A percentile compares a stretch with the other conserved stretches of the same genome.
These are phyloP conservation scores for Antheraea yamamai DNA, from an alignment of 2,888 invertebrate genomes.

Conservation along the genomic window DNA sequence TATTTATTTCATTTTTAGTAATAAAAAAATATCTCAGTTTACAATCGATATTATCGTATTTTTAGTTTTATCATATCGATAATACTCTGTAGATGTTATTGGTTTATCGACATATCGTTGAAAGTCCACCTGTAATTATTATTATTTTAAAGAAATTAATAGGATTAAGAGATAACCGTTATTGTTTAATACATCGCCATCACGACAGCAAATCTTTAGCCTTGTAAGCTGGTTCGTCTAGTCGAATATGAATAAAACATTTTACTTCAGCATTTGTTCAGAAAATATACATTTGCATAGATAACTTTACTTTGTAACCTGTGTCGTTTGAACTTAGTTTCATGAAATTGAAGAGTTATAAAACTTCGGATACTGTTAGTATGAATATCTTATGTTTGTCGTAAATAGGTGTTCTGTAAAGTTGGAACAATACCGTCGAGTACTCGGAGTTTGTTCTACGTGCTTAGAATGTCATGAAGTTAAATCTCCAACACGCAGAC, in stretches of 20 bases:
- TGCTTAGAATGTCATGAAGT: constrained; percentile 35
- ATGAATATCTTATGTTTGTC: constrained; percentile 26
- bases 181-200: not conserved
- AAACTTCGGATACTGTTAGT: constrained; percentile 25
- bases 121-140: not conserved
- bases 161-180: not conserved
- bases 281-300: constrained; percentile 48
- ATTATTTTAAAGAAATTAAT: not conserved
- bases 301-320: constrained; percentile 45
- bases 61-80: too few relatives aligned
- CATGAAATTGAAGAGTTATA: constrained; percentile 39
- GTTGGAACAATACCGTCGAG: constrained; percentile 38
- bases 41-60: too few relatives aligned
- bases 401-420: constrained; percentile 44
- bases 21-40: too few relatives aligned
- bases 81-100: too few relatives aligned
- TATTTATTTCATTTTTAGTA: too few relatives aligned
- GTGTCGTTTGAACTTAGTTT: constrained; percentile 37
- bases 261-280: constrained; percentile 34
- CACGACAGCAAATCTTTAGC: not conserved
- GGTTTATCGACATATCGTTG: too few relatives aligned
- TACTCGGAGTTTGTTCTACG: constrained; percentile 41
- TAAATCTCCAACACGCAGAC: not conserved
- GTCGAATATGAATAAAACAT: constrained; percentile 42
- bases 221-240: not conserved